phyloP scores from a whole-genome alignment of 2,113 vertebrate species.

The Cyrtonyx montezumae region DNA sequence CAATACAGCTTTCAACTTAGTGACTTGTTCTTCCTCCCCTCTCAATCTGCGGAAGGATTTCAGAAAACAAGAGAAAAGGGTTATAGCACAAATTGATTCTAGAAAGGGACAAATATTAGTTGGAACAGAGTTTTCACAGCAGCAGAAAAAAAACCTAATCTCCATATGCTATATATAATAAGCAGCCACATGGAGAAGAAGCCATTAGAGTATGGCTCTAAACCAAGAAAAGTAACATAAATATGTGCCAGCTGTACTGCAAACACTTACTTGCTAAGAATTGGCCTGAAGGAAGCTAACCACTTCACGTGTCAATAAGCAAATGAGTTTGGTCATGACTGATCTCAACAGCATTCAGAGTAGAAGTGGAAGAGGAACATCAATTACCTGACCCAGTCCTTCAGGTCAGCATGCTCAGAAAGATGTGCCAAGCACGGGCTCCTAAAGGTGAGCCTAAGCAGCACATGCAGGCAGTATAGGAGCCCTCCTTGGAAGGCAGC shows the following conservation, averaged over 20 bases:
- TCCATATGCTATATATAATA: not conserved
- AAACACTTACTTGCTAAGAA: not conserved
- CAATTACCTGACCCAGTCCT: not conserved
- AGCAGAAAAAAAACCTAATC: not conserved
- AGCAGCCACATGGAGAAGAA: not conserved
- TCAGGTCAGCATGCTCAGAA: not conserved
- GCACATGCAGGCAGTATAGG: rapidly evolving
- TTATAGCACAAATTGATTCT: not conserved
- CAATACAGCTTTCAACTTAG: constrained; percentile 80
- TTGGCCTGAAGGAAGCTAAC: not conserved
- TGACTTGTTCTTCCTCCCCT: constrained; percentile 84
- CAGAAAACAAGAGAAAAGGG: not conserved
- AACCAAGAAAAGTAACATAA: not conserved
- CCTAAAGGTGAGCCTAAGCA: not conserved
- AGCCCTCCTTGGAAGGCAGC: not conserved
- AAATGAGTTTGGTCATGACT: not conserved
- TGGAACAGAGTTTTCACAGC: not conserved
- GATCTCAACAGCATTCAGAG: not conserved
- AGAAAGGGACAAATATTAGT: not conserved
- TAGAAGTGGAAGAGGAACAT: not conserved
- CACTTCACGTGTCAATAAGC: not conserved
- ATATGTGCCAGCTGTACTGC: not conserved
- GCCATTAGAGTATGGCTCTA: not conserved
- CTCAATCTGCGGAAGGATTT: constrained; percentile 77
- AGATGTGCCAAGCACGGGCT: not conserved